Base-by-base conservation (phyloP, 2,797 vertebrate species). In the Pempheris klunzingeri region DNA sequence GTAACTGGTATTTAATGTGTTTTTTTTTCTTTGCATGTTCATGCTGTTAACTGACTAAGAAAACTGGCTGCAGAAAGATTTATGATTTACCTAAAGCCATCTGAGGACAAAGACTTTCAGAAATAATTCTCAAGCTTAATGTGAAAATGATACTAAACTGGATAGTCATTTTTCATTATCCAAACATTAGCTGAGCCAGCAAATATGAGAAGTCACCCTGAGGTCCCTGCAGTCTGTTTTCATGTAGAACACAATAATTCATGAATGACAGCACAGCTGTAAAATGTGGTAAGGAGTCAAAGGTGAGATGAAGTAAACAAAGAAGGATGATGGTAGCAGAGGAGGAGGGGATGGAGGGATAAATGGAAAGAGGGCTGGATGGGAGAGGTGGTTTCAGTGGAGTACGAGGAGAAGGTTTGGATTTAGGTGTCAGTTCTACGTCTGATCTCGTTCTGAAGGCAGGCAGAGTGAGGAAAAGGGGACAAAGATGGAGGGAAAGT, bases 151-250 rank as follows among this genome's bases (percentile, higher is more conserved):
- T 24, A 61, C 26, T 60, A 59, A 52, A 77, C 47, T 71, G 59
- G 14, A 64, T 3, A 38, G n/a, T 28, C 24, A 14, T 78, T 54
- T 74, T 24, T 68, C 20, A 69, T 52, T 39, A 66, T 59, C n/a
- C 28, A 60, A 60, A 74, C 64, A 50, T 62, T 49, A 65, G 80
- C 57, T 80, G 76, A 83, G 66, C 18, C 60, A 73, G 76, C 70
- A 61, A 34, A 50, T 46, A 36, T 22, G 38, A 1, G 46, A 36
- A 78, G 61, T 72, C 73, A 76, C 60, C 52, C 69, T 78, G 38
- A 72, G 36, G 55, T 53, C 24, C 30, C 44, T 39, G 63, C 15
- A 17, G 47, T 55, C 20, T 55, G 54, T 60, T 71, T 71, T 69
- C 52, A 80, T 39, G 55, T 18, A 26, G 20, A 59, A 46, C 8